phyloP scores from a whole-genome alignment of 2,888 invertebrate genomes.

The Cryptus armator region DNA sequence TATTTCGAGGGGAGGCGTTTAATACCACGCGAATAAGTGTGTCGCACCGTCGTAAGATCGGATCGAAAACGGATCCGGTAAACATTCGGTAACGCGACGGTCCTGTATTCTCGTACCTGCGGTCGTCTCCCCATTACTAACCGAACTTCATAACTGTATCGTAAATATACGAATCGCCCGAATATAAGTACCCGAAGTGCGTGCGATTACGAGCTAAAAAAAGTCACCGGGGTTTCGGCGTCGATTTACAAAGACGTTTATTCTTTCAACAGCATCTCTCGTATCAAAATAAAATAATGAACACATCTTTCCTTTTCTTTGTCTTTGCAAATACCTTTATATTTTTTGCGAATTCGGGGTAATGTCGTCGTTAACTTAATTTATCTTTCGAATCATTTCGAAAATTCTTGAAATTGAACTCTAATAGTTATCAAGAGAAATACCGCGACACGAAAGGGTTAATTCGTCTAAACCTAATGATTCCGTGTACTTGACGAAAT shows the following conservation, averaged over 20 bases:
- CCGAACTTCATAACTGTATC: slow-evolving; percentile 4
- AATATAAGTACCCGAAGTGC: background rate
- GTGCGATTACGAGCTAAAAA: background rate
- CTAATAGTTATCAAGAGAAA: background rate
- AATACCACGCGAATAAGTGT: slow-evolving; percentile 54
- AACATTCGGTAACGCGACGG: background rate
- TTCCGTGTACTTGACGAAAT: slow-evolving; percentile 34
- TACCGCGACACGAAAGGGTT: background rate
- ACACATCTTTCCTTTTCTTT: no score
- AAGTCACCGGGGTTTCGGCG: background rate
- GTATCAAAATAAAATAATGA: background rate
- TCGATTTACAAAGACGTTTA: background rate
- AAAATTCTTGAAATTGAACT: no score
- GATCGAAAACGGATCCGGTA: slow-evolving; percentile 39
- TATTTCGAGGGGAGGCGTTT: background rate
- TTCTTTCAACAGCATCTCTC: background rate
- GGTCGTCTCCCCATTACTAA: background rate
- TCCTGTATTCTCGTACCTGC: background rate
- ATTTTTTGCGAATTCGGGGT: no score
- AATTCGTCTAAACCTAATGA: slow-evolving; percentile 10
- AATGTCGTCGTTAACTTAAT: no score
- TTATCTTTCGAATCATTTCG: background rate
- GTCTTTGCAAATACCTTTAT: no score
- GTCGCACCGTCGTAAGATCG: slow-evolving; percentile 48
- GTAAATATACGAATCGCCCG: background rate